Evolutionary conservation across 2,797 vertebrate species (phyloP).

Genomic region (Pseudochromis fuscus): DNA sequence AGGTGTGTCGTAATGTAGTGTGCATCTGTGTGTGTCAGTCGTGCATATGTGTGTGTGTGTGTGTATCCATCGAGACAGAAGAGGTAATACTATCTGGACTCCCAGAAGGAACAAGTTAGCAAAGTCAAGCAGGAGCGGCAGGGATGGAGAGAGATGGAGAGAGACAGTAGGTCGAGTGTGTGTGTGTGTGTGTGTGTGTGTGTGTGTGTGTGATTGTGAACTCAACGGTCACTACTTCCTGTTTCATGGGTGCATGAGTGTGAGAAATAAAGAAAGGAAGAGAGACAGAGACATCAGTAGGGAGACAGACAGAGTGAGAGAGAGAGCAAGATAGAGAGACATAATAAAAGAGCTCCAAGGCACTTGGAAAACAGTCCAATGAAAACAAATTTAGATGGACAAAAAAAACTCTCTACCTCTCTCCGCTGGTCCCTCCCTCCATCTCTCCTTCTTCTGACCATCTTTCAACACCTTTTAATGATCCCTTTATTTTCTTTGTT

Average conservation of each 20-base stretch:
- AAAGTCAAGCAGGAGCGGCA: constrained; percentile 74
- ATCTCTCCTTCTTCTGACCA: constrained; percentile 27
- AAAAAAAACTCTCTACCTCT: constrained; percentile 52
- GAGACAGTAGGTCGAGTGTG: background rate
- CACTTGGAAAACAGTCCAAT: constrained; percentile 93
- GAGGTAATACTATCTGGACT: constrained; percentile 88
- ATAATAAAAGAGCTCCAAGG: constrained; percentile 87
- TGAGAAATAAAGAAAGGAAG: background rate
- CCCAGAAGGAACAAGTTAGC: constrained; percentile 77
- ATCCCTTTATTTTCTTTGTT: constrained; percentile 30
- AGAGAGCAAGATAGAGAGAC: constrained; percentile 47
- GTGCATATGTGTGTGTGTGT: constrained; percentile 39
- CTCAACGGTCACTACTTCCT: no score
- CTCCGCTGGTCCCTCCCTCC: constrained; percentile 37
- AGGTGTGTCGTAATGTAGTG: constrained; percentile 56
- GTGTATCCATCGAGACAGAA: constrained; percentile 81
- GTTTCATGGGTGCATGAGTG: no score
- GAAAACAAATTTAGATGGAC: constrained; percentile 74
- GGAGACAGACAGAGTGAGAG: constrained; percentile 36
- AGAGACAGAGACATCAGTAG: constrained; percentile 14
- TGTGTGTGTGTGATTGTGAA: background rate
- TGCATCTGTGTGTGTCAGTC: constrained; percentile 35
- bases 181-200: background rate
- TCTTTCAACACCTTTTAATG: constrained; percentile 44
- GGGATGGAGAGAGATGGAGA: background rate